Evolutionary conservation across 1,140 invertebrate genomes (phyloP).

Genomic region (Yoshiicerus persimilis): DNA sequence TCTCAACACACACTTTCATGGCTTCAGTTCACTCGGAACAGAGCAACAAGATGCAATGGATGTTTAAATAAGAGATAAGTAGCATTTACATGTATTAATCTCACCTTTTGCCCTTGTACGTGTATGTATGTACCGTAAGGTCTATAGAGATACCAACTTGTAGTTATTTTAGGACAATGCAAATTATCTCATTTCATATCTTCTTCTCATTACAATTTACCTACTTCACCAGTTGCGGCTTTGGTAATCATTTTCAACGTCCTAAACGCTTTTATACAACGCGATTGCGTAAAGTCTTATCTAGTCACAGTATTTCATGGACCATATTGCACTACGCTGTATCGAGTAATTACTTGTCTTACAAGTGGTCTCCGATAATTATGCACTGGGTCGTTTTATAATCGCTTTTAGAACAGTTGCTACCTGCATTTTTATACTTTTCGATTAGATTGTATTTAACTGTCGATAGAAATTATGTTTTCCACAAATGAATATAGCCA

Average conservation of each 20-base stretch:
- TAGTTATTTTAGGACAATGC: conserved; percentile 18
- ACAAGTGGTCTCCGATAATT: not conserved
- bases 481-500: too few species aligned
- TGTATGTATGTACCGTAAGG: too few species aligned
- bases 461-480: too few species aligned
- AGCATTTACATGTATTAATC: not conserved
- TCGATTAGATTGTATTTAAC: too few species aligned
- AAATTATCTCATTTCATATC: conserved; percentile 13
- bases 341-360: not conserved
- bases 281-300: not conserved
- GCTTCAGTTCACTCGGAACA: not conserved
- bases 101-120: conserved; percentile 13
- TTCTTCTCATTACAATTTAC: too few species aligned
- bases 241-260: too few species aligned
- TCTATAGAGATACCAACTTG: not conserved
- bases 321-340: too few species aligned
- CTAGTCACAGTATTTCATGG: too few species aligned
- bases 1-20: too few species aligned
- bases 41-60: not conserved
- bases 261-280: not conserved
- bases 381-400: not conserved
- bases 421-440: not conserved
- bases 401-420: not conserved
- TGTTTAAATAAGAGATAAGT: too few species aligned
- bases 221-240: too few species aligned